Percentiles rank a stretch among this genome's conserved stretches.
Evolutionary conservation across 2,888 invertebrate genomes (phyloP).

Genomic region (Heliconius erato): DNA sequence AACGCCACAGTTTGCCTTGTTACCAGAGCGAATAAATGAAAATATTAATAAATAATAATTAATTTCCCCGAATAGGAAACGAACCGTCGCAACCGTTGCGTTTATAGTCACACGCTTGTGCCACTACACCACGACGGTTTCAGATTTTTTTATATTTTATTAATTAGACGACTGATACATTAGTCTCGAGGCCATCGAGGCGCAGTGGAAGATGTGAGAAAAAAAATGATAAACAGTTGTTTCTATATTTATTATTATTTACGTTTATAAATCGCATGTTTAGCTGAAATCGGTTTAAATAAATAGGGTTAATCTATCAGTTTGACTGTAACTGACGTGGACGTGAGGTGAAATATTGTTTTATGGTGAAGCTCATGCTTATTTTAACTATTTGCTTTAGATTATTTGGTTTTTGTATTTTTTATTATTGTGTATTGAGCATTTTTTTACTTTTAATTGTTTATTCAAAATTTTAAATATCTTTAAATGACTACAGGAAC

Average conservation of each 20-base stretch:
- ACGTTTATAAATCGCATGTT: not conserved
- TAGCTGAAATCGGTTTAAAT: not conserved
- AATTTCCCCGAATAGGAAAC: too few species aligned
- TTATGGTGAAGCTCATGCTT: too few species aligned
- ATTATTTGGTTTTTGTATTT: not conserved
- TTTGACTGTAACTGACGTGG: not conserved
- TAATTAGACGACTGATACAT: constrained; percentile 3
- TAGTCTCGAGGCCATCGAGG: too few species aligned
- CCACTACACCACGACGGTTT: too few species aligned
- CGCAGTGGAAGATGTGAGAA: not conserved
- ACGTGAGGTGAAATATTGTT: not conserved
- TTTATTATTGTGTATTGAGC: not conserved
- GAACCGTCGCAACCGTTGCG: too few species aligned
- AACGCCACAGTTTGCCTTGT: too few species aligned
- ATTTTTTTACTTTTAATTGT: not conserved
- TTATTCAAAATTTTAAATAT: not conserved
- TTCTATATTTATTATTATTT: constrained; percentile 19
- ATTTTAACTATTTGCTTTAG: not conserved
- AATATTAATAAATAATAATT: too few species aligned
- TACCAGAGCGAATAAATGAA: too few species aligned
- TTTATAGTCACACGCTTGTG: too few species aligned
- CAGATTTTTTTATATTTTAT: constrained; percentile 20
- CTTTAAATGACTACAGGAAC: not conserved
- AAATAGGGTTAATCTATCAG: not conserved
- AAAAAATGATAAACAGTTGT: not conserved